Evolutionary conservation across 1,140 invertebrate species (phyloP).

Genomic region (Euborellia annulipes): DNA sequence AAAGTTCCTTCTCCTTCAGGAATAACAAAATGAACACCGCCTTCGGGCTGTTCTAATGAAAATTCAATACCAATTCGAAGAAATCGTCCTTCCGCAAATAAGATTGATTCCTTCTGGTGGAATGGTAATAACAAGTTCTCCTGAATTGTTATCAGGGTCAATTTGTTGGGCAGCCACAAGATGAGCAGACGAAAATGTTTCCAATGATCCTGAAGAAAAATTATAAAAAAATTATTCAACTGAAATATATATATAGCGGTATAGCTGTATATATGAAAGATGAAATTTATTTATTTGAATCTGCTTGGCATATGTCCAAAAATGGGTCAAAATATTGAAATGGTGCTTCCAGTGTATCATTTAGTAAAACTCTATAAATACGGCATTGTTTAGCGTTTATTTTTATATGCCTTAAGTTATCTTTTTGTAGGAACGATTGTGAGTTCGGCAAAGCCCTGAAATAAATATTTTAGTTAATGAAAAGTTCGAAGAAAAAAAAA

Average conservation of each 20-base stretch:
- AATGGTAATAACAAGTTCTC: slow-evolving; percentile 75
- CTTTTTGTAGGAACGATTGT: slow-evolving; percentile 72
- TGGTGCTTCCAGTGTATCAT: slow-evolving; percentile 75
- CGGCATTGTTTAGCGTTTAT: slow-evolving; percentile 90
- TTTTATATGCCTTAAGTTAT: slow-evolving; percentile 66
- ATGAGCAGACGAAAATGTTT: slow-evolving; percentile 65
- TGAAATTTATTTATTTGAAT: slow-evolving; percentile 66
- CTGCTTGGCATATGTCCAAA: slow-evolving; percentile 73
- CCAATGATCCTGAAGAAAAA: slow-evolving; percentile 52
- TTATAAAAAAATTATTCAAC: slow-evolving; percentile 5
- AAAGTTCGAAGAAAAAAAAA: neutral
- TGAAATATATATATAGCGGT: slow-evolving; percentile 1
- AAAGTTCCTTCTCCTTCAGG: slow-evolving; percentile 61
- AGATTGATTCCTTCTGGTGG: slow-evolving; percentile 68
- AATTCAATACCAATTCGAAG: slow-evolving; percentile 83
- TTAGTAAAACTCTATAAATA: slow-evolving; percentile 75
- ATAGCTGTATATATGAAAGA: slow-evolving; percentile 2
- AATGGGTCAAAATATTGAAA: slow-evolving; percentile 95
- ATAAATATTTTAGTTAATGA: slow-evolving; percentile 14
- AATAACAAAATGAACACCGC: slow-evolving; percentile 91
- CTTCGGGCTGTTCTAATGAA: slow-evolving; percentile 79
- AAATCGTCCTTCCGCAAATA: slow-evolving; percentile 62
- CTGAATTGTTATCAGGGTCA: slow-evolving; percentile 75
- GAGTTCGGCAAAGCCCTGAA: slow-evolving; percentile 84
- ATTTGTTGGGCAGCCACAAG: slow-evolving; percentile 63